Evolutionary conservation across 2,888 invertebrate species (phyloP).

Genomic region (Lutraria lutraria): DNA sequence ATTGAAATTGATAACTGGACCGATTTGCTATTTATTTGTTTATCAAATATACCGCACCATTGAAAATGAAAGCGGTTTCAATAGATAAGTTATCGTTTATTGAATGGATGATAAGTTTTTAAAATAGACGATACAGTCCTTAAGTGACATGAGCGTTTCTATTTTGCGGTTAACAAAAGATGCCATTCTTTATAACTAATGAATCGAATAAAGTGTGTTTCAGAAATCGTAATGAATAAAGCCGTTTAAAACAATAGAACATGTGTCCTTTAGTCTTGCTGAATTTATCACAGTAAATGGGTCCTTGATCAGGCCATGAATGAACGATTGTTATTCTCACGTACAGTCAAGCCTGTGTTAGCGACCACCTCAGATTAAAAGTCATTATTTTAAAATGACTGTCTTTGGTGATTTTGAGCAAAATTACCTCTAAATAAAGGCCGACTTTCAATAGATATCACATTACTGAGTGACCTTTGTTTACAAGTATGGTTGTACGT

Average conservation of each 20-base stretch:
- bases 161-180: not conserved
- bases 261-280: not conserved
- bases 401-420: too few relatives aligned
- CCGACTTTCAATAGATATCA: too few relatives aligned
- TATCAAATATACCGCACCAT: slow-evolving; percentile 15
- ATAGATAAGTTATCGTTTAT: slow-evolving; percentile 32
- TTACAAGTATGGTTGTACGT: too few relatives aligned
- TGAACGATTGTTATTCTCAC: not conserved
- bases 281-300: not conserved
- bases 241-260: not conserved
- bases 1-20: slow-evolving; percentile 1
- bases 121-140: not conserved
- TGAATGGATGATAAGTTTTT: not conserved
- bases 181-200: not conserved
- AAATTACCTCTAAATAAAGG: too few relatives aligned
- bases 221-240: not conserved
- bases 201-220: not conserved
- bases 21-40: slow-evolving; percentile 31
- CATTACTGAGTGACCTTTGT: too few relatives aligned
- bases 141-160: not conserved
- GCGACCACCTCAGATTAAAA: too few relatives aligned
- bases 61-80: slow-evolving; percentile 41
- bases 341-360: too few relatives aligned
- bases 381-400: too few relatives aligned
- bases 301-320: not conserved